Evolutionary conservation across 2,113 vertebrate species (phyloP).

Genomic region (Microtus pennsylvanicus): DNA sequence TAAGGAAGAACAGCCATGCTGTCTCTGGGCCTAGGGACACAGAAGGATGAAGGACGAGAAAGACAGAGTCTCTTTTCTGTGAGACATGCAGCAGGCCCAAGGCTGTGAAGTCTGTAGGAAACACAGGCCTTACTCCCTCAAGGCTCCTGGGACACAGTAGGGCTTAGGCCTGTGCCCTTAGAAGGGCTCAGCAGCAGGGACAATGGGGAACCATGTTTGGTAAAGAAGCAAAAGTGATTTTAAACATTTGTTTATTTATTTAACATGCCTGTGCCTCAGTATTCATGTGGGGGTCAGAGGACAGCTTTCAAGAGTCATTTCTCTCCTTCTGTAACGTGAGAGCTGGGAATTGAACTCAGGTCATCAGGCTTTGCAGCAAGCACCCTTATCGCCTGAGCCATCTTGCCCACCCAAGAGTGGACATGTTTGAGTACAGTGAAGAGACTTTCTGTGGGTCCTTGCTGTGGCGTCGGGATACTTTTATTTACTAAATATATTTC

Average conservation of each 20-base stretch:
- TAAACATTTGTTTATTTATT: background rate
- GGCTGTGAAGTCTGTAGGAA: background rate
- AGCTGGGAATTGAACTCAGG: background rate
- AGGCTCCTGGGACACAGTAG: background rate
- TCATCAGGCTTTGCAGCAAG: background rate
- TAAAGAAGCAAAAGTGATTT: background rate
- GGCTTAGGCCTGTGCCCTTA: background rate
- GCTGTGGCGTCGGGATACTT: background rate
- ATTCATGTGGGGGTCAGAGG: background rate
- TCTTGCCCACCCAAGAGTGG: background rate
- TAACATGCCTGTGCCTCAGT: background rate
- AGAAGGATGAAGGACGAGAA: background rate
- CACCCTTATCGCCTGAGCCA: background rate
- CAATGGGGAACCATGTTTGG: background rate
- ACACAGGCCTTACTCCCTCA: fast-evolving
- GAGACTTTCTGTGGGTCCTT: background rate
- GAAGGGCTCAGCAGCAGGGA: no score
- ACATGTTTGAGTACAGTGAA: background rate
- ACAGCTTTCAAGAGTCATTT: background rate
- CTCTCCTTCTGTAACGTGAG: background rate
- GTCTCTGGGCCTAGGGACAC: fast-evolving
- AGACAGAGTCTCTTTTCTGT: background rate
- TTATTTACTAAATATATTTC: background rate
- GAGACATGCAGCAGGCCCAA: background rate
- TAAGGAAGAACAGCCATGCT: background rate